Base-by-base conservation (phyloP, 2,797 vertebrate genomes). In the Tympanoctomys barrerae region DNA sequence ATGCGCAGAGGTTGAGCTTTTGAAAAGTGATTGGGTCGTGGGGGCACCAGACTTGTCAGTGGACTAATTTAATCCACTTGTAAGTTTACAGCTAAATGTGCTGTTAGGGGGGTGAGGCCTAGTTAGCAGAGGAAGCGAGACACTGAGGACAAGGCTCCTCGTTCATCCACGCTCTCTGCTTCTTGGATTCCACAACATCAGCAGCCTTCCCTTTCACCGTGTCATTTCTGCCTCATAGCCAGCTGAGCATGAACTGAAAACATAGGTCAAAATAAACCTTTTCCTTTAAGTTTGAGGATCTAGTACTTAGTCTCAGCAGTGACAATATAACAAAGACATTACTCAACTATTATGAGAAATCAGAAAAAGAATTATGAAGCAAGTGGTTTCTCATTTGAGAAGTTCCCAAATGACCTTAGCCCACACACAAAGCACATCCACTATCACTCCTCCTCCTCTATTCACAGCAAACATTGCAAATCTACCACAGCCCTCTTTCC, bases 321-420 rank as follows among this genome's bases (percentile, higher is more conserved):
- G n/a, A 70, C 7, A 70, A 10, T 36, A 19, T 70, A 16, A 70
- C 71, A 73, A 42, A 26, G 39, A 39, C 39, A 42, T 12, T 22
- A 66, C 26, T 83, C 59, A 85, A 79, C 68, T 86, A 46, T 46
- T 83, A 46, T 21, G 85, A 88, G 46, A 88, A 91, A 59, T 9
- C 90, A 46, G 54, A 52, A 39, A 90, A 90, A 77, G 12, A 93
- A 61, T 66, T 6, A 75, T 21, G 57, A 97, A 89, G 52, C 31
- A 13, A 92, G 54, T 90, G 57, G 57, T 71, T 80, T 85, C 36
- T 70, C 82, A 7, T 77, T 85, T 75, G 26, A 82, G 42, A 89
- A 49, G 36, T 85, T 91, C 80, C 88, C 81, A 81, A 90, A 61
- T 11, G 62, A 57, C 78, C 39, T 73, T 52, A 87, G 28, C 78